Percentiles rank a stretch among this genome's conserved stretches.
Conservation (phyloP, 30 jellyfish, hydroid and myxozoan genomes). For the Aurelia aurita complex sp. Pacific region DNA sequence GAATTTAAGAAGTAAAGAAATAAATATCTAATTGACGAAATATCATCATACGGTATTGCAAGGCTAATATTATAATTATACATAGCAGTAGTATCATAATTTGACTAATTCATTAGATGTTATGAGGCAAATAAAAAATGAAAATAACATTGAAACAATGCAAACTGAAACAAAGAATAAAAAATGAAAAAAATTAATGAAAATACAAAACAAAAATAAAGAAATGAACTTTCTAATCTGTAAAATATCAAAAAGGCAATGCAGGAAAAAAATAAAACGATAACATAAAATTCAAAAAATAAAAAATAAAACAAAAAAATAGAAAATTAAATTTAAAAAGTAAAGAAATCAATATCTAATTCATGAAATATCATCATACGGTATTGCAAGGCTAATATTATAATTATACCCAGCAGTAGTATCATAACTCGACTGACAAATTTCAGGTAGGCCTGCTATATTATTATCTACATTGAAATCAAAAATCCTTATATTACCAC, state of each 20-base stretch:
- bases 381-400: constrained; percentile 69
- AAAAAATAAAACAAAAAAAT: no score
- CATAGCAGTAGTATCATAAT: constrained; percentile 56
- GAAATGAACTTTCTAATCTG: neutral
- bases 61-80: constrained; percentile 29
- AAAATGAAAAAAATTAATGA: no score
- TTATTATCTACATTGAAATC: constrained; percentile 52
- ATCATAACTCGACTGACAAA: constrained; percentile 74
- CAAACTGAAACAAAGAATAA: no score
- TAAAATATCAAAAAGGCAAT: neutral
- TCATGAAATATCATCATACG: constrained; percentile 54
- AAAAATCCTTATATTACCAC: constrained; percentile 75
- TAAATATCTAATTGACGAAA: neutral
- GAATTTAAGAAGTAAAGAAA: no score
- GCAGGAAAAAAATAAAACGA: no score
- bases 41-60: constrained; percentile 66
- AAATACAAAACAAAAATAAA: no score
- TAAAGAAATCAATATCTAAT: neutral
- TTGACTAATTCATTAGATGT: constrained; percentile 17
- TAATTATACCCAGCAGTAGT: constrained; percentile 71
- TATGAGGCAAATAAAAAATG: no score
- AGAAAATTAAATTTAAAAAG: no score
- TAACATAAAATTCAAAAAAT: no score
- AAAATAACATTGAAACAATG: no score
- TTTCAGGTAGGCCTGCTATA: constrained; percentile 57